phyloP scores from a whole-genome alignment of 1,140 invertebrate genomes.

The Saccostrea glomerata region DNA sequence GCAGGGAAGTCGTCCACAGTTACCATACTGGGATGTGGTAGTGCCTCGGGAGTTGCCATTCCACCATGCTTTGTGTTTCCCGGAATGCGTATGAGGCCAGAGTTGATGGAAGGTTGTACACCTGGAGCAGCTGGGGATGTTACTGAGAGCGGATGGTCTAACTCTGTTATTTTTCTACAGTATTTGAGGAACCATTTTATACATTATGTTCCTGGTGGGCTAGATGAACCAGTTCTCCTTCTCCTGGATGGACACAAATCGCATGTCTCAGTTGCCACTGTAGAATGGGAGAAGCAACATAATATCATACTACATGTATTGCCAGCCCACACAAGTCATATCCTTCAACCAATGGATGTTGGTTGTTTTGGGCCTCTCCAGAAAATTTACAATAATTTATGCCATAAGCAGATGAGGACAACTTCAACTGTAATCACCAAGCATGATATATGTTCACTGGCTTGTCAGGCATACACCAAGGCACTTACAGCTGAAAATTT shows the following conservation, averaged over 20 bases:
- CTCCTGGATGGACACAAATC: constrained; percentile 78
- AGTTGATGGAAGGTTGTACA: constrained; percentile 36
- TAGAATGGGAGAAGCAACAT: constrained; percentile 54
- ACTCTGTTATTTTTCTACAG: constrained; percentile 29
- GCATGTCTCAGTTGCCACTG: constrained; percentile 49
- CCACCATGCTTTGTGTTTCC: constrained; percentile 55
- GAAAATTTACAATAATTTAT: constrained; percentile 48
- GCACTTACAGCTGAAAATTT: constrained; percentile 45
- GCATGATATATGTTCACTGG: constrained; percentile 49
- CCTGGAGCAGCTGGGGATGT: constrained; percentile 39
- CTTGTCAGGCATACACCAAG: constrained; percentile 42
- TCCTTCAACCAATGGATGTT: too few species aligned
- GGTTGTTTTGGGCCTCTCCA: too few species aligned
- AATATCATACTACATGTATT: constrained; percentile 62
- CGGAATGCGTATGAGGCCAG: constrained; percentile 46
- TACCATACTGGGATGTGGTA: constrained; percentile 64
- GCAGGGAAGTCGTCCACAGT: constrained; percentile 42
- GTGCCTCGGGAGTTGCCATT: constrained; percentile 49
- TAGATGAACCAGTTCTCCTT: constrained; percentile 70
- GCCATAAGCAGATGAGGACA: constrained; percentile 47
- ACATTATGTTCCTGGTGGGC: neutral
- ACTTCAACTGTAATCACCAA: constrained; percentile 20
- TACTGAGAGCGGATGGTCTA: constrained; percentile 5
- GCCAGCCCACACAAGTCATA: constrained; percentile 61
- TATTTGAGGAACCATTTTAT: constrained; percentile 32